Conservation (phyloP, 1,140 invertebrate species). For the Drosophila tropicalis region DNA sequence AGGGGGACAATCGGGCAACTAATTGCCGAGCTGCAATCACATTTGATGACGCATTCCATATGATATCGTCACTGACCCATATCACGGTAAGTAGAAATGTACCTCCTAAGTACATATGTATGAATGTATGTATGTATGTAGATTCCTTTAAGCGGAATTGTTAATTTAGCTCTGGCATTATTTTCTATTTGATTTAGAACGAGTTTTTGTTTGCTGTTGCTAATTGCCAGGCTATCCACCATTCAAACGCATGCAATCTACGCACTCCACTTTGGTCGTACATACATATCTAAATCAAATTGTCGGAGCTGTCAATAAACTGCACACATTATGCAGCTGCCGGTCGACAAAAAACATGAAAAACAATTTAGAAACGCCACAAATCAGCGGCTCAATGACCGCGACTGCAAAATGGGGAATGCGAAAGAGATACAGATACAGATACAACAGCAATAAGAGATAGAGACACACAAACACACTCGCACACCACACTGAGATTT, state of each 20-base stretch:
- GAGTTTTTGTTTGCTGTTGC: not conserved
- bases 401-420: constrained; percentile 39
- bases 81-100: not conserved
- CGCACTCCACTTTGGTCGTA: constrained; percentile 36
- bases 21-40: constrained; percentile 19
- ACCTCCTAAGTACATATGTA: too few relatives aligned
- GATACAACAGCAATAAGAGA: constrained; percentile 19
- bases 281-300: constrained; percentile 48
- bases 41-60: constrained; percentile 27
- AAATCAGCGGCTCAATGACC: constrained; percentile 79
- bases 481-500: constrained; percentile 31
- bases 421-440: constrained; percentile 37
- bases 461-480: constrained; percentile 6
- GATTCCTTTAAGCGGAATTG: too few relatives aligned
- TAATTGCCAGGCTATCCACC: constrained; percentile 1
- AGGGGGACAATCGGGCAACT: not conserved
- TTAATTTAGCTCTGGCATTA: too few relatives aligned
- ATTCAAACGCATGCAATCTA: constrained; percentile 33
- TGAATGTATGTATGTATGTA: too few relatives aligned
- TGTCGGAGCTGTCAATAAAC: constrained; percentile 62
- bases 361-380: constrained; percentile 79
- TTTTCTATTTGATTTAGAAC: not conserved
- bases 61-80: constrained; percentile 4
- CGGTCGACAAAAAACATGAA: constrained; percentile 72
- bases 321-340: constrained; percentile 76